Percentiles rank a stretch among this genome's conserved stretches.
Conservation (phyloP, 2,797 vertebrate species). For the Arnoldichthys spilopterus region DNA sequence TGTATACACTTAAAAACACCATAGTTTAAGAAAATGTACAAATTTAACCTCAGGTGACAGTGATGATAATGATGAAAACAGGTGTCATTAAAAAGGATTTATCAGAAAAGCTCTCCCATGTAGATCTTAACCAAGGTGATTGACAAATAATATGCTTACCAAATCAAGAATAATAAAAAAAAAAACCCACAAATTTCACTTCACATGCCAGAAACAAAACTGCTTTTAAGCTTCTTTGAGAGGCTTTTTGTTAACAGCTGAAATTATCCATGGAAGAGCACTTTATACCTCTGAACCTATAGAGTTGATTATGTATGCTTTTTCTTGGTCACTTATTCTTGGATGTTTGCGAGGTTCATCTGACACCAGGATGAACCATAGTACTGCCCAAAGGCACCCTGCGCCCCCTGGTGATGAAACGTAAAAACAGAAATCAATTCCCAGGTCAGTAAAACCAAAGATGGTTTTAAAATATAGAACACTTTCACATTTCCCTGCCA, state of each 20-base stretch:
- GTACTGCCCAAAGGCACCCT: constrained; percentile 80
- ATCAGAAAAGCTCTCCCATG: neutral
- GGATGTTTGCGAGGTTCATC: constrained; percentile 81
- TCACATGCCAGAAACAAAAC: too few relatives aligned
- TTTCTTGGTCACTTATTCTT: constrained; percentile 80
- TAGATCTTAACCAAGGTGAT: neutral
- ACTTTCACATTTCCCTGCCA: too few relatives aligned
- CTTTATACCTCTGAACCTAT: constrained; percentile 78
- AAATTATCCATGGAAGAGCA: neutral
- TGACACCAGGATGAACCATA: constrained; percentile 82
- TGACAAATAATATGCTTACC: neutral
- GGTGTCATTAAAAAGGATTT: neutral
- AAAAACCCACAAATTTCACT: too few relatives aligned
- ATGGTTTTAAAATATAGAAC: neutral
- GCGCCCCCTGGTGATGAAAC: constrained; percentile 70
- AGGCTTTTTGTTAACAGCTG: neutral
- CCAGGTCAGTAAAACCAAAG: neutral
- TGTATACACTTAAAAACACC: neutral
- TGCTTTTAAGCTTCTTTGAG: neutral
- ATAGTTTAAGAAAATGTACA: neutral
- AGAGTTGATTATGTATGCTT: constrained; percentile 76
- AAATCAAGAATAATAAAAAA: too few relatives aligned
- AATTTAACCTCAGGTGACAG: too few relatives aligned
- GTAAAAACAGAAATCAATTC: neutral
- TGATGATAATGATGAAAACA: neutral